Evolutionary conservation across 2,888 invertebrate species (phyloP).

Genomic region (Scrobipalpa costella): DNA sequence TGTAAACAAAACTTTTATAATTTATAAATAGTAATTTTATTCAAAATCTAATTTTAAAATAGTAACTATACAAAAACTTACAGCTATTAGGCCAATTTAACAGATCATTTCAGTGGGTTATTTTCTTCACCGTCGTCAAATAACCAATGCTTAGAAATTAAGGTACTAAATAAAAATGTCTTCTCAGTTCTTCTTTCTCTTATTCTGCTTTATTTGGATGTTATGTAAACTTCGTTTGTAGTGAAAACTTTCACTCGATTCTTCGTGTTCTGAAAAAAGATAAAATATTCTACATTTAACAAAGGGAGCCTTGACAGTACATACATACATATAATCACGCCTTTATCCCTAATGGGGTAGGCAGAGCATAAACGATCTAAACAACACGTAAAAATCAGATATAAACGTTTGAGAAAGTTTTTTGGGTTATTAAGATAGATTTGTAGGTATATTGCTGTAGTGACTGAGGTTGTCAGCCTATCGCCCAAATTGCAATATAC

Average conservation of each 20-base stretch:
- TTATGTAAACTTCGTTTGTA: conserved; percentile 47
- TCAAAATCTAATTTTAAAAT: not conserved
- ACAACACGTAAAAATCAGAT: too few relatives aligned
- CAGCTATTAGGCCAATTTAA: conserved; percentile 8
- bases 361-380: too few relatives aligned
- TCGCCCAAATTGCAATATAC: too few relatives aligned
- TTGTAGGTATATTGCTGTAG: too few relatives aligned
- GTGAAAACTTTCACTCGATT: conserved; percentile 42
- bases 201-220: conserved; percentile 42
- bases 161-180: not conserved
- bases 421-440: too few relatives aligned
- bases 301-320: not conserved
- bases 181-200: conserved; percentile 43
- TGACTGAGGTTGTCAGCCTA: too few relatives aligned
- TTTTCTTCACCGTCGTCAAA: not conserved
- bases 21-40: not conserved
- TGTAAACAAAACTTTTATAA: too few relatives aligned
- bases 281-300: not conserved
- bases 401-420: too few relatives aligned
- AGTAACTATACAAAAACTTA: conserved; percentile 5
- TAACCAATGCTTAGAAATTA: not conserved
- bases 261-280: conserved; percentile 47
- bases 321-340: too few relatives aligned
- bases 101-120: conserved; percentile 5
- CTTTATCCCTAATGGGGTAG: too few relatives aligned